Evolutionary conservation across 2,888 invertebrate species (phyloP), one percentile per base, ranked within the genome.

Genomic region (Aelia acuminata): DNA sequence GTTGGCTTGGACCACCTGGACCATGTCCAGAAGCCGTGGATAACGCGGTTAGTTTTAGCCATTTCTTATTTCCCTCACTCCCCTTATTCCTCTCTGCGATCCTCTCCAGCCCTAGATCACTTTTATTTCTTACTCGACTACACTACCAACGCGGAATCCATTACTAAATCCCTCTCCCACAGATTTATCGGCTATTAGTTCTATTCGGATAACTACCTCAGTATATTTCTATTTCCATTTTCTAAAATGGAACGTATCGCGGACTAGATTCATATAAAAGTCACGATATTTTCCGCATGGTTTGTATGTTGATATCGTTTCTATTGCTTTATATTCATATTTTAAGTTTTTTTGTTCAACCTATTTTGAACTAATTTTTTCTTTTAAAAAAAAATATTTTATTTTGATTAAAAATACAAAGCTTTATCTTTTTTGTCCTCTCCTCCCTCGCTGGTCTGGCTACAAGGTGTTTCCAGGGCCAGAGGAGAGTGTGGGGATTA

Each of bases 21-120:
- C 80, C 43, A 80, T n/a, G 80, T 80, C 80, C 80, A 80, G 80
- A 80, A 80, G 80, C 15, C 80, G 43, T 80, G 80, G 80, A 80
- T 80, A 80, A 80, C 80, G 80, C 43, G 43, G 80, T 80, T 80
- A 80, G 80, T 80, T 80, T 80, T 43, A 43, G 43, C 80, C 43
- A 47, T 80, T 80, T 80, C 80, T 39, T 80, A 80, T 80, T 43
- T 20, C 80, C 75, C 39, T 20, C 35, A 15, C 63, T 35, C 35
- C 26, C 20, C 31, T 70, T 70, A 70, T 70, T 70, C 31, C 63
- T 80, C 80, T 80, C n/a, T 43, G n/a, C 80, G 22, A 47, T 80
- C 43, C 43, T n/a, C 43, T 11, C 43, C 7, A 5, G 31, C 63
- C 20, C 80, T 80, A 13, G 11, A 80, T 80, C 80, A 80, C 63